Percentiles rank a stretch among this genome's conserved stretches.
Evolutionary conservation across 2,113 vertebrate species (phyloP).

Genomic region (Clupea harengus): DNA sequence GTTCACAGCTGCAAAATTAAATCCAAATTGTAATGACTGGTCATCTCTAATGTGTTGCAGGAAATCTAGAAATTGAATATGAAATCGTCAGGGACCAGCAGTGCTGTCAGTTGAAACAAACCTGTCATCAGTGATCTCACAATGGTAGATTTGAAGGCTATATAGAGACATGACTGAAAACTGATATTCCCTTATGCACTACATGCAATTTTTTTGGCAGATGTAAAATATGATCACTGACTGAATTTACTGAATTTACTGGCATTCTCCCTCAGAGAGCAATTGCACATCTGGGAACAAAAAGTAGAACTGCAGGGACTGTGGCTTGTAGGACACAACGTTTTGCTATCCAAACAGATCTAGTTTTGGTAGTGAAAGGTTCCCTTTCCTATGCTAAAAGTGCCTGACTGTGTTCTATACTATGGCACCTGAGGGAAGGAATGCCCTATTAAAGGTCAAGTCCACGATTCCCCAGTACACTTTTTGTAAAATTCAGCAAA

Average conservation of each 20-base stretch:
- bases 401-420: too few relatives aligned
- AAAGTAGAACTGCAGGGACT: too few relatives aligned
- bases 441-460: too few relatives aligned
- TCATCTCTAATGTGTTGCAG: background rate
- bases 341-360: background rate
- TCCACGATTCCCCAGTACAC: too few relatives aligned
- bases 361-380: background rate
- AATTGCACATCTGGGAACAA: too few relatives aligned
- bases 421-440: too few relatives aligned
- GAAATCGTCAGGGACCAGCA: background rate
- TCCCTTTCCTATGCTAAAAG: background rate
- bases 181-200: background rate
- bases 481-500: too few relatives aligned
- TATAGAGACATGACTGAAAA: background rate
- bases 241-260: background rate
- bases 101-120: background rate
- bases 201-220: background rate
- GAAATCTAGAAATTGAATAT: background rate
- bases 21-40: conserved; percentile 3
- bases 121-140: background rate
- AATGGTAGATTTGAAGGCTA: background rate
- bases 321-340: background rate
- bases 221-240: background rate
- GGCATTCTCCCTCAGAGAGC: too few relatives aligned
- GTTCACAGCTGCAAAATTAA: conserved; percentile 14